Conservation (phyloP, 2,888 invertebrate genomes). For the Cancer borealis region DNA sequence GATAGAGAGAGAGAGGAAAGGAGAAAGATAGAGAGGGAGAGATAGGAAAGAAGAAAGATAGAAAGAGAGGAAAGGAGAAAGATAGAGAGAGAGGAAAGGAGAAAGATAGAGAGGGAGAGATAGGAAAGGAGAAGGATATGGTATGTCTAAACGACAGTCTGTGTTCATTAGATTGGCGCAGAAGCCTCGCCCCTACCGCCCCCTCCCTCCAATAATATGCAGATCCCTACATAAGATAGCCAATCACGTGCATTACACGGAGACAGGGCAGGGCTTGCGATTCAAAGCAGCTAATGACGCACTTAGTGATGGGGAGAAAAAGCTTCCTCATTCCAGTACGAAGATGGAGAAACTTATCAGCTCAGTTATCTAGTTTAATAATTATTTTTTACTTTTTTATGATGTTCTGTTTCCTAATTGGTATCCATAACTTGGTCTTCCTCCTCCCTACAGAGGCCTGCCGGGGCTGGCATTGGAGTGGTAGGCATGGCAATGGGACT, state of each 20-base stretch:
- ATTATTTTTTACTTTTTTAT: background rate
- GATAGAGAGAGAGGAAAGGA: too few relatives aligned
- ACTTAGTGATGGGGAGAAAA: background rate
- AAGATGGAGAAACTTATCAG: background rate
- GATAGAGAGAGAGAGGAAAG: too few relatives aligned
- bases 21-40: too few relatives aligned
- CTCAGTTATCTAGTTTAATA: background rate
- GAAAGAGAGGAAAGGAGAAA: background rate
- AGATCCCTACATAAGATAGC: background rate
- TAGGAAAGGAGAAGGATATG: too few relatives aligned
- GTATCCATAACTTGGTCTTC: background rate
- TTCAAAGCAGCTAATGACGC: background rate
- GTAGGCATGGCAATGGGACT: slow-evolving; percentile 22
- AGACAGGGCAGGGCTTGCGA: background rate
- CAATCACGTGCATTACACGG: background rate
- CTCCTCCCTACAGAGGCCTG: background rate
- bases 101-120: too few relatives aligned
- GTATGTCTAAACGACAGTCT: too few relatives aligned
- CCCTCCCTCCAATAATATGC: background rate
- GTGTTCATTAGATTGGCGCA: too few relatives aligned
- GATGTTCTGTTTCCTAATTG: background rate
- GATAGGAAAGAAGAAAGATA: too few relatives aligned
- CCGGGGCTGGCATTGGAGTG: background rate
- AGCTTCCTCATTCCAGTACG: background rate
- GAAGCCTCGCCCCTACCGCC: background rate